phyloP scores from a whole-genome alignment of 2,113 vertebrate genomes.

The cat (Felis catus) region F.catus_Fca126_mat1.0 CM031417.1:73219001-73219500 shows the following conservation, averaged over 20 bases:
- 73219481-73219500: no score
- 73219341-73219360: background rate
- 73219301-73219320: background rate
- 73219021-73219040: no score
- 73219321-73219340: constrained; percentile 29
- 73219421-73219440: background rate
- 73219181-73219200: background rate
- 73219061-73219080: background rate
- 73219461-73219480: no score
- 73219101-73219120: background rate
- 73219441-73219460: no score
- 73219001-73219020: no score
- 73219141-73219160: background rate
- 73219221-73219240: constrained; percentile 25
- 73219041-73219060: no score
- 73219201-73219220: background rate
- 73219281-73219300: constrained; percentile 29
- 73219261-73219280: background rate
- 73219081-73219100: background rate
- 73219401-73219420: background rate
- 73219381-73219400: constrained; percentile 19
- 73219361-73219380: constrained; percentile 8
- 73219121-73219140: background rate
- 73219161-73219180: background rate
- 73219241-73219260: constrained; percentile 25